Evolutionary conservation across 2,888 invertebrate species (phyloP).

Genomic region (Sericinus montela): DNA sequence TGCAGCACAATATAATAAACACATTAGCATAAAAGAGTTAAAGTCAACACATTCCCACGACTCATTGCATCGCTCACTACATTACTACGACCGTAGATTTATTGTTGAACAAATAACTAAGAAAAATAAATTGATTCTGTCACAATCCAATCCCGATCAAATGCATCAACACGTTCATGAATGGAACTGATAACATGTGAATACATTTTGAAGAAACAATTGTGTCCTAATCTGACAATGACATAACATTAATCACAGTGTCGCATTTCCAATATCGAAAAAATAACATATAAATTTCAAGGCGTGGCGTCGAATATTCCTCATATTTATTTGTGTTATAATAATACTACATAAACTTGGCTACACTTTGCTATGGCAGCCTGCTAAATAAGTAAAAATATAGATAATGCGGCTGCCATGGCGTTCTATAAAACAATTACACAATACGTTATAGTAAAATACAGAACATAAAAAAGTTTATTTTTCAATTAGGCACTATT

Average conservation of each 20-base stretch:
- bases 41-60: background rate
- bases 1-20: background rate
- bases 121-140: constrained; percentile 59
- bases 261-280: constrained; percentile 3
- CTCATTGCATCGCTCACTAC: background rate
- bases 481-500: too few species aligned
- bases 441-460: too few species aligned
- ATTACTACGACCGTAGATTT: constrained; percentile 49
- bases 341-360: too few species aligned
- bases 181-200: constrained; percentile 20
- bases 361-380: too few species aligned
- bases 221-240: constrained; percentile 14
- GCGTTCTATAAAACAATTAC: too few species aligned
- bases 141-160: constrained; percentile 46
- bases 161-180: constrained; percentile 46
- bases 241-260: constrained; percentile 12
- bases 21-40: background rate
- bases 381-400: too few species aligned
- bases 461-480: too few species aligned
- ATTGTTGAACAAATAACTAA: constrained; percentile 48
- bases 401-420: too few species aligned
- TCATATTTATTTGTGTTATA: too few species aligned
- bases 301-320: too few species aligned
- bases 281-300: background rate
- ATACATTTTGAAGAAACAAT: constrained; percentile 16